Percentiles rank a stretch among this genome's conserved stretches.
Conservation (phyloP, 30 jellyfish, hydroid and myxozoan genomes). For the Aurelia sp. region DNA sequence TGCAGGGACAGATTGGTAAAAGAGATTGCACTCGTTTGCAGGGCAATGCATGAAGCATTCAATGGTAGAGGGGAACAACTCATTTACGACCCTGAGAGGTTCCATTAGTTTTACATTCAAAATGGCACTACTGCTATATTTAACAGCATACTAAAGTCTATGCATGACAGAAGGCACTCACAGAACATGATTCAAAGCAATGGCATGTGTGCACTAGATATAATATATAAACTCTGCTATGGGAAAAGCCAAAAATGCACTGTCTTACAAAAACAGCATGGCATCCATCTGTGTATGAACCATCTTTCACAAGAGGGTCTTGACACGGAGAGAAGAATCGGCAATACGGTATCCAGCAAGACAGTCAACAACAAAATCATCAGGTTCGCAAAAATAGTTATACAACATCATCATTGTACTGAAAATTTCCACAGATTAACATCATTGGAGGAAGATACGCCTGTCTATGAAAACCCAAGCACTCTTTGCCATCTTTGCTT, state of each 20-base stretch:
- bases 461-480: no score
- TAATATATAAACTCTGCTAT: no score
- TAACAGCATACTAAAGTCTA: neutral
- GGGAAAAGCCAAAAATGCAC: neutral
- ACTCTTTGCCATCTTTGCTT: no score
- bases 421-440: no score
- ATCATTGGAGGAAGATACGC: no score
- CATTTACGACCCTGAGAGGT: no score
- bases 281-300: slow-evolving; percentile 12
- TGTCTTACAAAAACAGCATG: slow-evolving; percentile 25
- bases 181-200: neutral
- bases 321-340: slow-evolving; percentile 28
- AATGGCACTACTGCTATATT: neutral
- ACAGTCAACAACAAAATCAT: slow-evolving; percentile 16
- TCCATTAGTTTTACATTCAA: neutral
- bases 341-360: slow-evolving; percentile 26
- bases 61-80: no score
- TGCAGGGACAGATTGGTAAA: no score
- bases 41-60: no score
- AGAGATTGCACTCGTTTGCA: no score
- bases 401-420: no score
- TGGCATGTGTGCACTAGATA: no score
- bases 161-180: neutral
- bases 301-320: slow-evolving; percentile 41
- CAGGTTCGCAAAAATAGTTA: neutral